Conservation (phyloP, 2,888 invertebrate genomes). For the Cheilosia pagana region DNA sequence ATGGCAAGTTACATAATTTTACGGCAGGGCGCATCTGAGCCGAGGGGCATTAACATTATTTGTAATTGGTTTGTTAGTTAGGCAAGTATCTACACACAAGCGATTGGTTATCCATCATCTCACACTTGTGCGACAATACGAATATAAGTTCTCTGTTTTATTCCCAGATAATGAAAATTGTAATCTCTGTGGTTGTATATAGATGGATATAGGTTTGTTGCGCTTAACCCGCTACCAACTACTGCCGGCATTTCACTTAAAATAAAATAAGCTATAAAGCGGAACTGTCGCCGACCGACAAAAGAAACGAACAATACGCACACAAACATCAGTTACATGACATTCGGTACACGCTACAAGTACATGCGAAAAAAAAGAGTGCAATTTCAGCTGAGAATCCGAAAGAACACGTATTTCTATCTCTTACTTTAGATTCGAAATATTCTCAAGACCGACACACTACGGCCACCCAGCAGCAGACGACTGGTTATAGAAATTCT, state of each 20-base stretch:
- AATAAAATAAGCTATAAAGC: conserved; percentile 35
- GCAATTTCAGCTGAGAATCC: background rate
- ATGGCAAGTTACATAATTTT: background rate
- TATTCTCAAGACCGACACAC: no score
- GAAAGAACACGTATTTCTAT: no score
- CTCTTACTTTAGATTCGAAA: no score
- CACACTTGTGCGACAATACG: background rate
- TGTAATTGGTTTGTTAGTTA: background rate
- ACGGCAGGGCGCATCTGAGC: background rate
- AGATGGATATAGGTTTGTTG: background rate
- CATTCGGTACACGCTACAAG: background rate
- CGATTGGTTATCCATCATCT: conserved; percentile 1
- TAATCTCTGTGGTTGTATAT: background rate
- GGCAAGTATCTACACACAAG: background rate
- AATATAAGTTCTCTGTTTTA: background rate
- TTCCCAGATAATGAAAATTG: no score
- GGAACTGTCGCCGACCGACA: conserved; percentile 34
- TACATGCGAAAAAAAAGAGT: background rate
- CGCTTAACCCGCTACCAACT: conserved; percentile 19
- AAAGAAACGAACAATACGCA: conserved; percentile 5
- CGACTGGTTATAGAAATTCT: no score
- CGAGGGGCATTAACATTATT: background rate
- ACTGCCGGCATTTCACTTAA: conserved; percentile 37
- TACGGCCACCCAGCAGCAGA: background rate
- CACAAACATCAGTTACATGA: background rate